Base-by-base conservation (phyloP, 2,888 invertebrate species). In the Scelioninae gen. 1 region DNA sequence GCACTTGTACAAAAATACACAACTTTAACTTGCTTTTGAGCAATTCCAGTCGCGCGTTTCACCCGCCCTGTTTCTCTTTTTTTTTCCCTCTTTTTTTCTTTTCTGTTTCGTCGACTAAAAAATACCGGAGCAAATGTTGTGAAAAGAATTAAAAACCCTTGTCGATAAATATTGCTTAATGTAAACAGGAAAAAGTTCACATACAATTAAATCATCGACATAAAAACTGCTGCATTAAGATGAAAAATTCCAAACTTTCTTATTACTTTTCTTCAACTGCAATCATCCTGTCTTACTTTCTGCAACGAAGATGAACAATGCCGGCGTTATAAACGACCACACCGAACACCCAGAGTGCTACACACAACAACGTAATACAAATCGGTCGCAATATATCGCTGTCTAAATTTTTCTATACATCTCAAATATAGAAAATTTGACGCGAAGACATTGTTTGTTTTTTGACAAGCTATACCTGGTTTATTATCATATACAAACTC, bases 21-120 rank as follows among this genome's bases (percentile, higher is more conserved):
- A 56, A 56, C 32, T 68, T 68, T 68, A 56, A 68, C 68, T 68
- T 56, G 16, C 16, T 56, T 56, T 56, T 56, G 38, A 15, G 56
- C 56, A 53, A 53, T 53, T 53, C 32, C 32, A 51, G 29, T 29
- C 29, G 51, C n/a, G n/a, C n/a, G n/a, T n/a, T n/a, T n/a, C n/a
- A n/a, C n/a, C n/a, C n/a, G n/a, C n/a, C n/a, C n/a, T n/a, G n/a
- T n/a, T n/a, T n/a, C n/a, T n/a, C n/a, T n/a, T n/a, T n/a, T n/a
- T n/a, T n/a, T 34, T 51, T 29, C 29, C 51, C n/a, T 29, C 29
- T 29, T 51, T 6, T 6, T 9, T 4, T 11, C 10, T 51, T 51
- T 29, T 11, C 29, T 51, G 23, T 15, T 47, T 13, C 29, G 7
- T 11, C 29, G 29, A 47, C 15, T 10, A 51, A 51, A 51, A 51